phyloP scores from a whole-genome alignment of 2,797 vertebrate genomes.

The Ceryle rudis region DNA sequence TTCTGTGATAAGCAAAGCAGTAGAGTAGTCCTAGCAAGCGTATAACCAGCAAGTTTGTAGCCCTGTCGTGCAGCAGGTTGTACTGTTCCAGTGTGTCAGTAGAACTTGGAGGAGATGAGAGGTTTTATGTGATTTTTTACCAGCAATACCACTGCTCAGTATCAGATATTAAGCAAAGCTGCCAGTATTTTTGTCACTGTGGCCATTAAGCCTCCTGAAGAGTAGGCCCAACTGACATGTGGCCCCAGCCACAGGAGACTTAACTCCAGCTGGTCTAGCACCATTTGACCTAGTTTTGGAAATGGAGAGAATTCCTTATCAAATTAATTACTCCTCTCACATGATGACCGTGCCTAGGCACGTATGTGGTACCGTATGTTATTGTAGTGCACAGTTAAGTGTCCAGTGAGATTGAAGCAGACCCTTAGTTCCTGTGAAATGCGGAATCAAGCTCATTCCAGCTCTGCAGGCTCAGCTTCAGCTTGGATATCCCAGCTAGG shows the following conservation, averaged over 20 bases:
- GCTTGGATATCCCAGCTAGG: rapidly evolving
- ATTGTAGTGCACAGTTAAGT: background rate
- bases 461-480: background rate
- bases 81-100: rapidly evolving
- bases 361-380: rapidly evolving
- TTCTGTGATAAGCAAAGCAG: background rate
- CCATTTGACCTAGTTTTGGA: slow-evolving; percentile 34
- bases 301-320: background rate
- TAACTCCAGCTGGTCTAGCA: slow-evolving; percentile 2
- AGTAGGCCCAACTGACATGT: background rate
- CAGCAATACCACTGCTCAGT: background rate
- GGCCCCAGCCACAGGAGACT: background rate
- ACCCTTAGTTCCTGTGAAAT: background rate
- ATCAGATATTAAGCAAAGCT: background rate
- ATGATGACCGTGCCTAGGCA: background rate
- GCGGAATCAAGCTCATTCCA: background rate
- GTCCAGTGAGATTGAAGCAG: background rate
- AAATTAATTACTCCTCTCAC: background rate
- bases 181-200: background rate
- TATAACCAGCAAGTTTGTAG: background rate
- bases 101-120: background rate
- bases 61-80: background rate
- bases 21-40: background rate
- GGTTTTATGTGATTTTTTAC: background rate
- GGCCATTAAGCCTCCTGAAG: background rate